A percentile compares a stretch with the other conserved stretches of the same genome.
Conservation (phyloP, 2,113 vertebrate species). For the Callionymus lyra region DNA sequence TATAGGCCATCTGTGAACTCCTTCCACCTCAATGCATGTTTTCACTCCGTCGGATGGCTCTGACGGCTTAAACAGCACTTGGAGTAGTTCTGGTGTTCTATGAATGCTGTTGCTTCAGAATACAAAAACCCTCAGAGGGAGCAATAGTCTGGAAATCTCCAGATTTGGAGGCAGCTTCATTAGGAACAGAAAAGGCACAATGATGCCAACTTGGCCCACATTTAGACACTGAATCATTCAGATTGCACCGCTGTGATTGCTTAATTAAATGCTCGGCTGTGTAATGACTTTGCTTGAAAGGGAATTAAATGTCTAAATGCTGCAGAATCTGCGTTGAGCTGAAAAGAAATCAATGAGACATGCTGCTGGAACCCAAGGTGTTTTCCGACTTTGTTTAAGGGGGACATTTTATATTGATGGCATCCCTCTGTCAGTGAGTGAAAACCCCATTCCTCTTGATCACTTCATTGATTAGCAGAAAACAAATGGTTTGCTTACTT, state of each 20-base stretch:
- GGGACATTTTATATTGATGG: slow-evolving; percentile 49
- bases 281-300: slow-evolving; percentile 62
- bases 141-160: background rate
- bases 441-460: slow-evolving; percentile 51
- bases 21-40: slow-evolving; percentile 12
- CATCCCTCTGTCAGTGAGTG: slow-evolving; percentile 44
- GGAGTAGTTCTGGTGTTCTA: background rate
- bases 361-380: slow-evolving; percentile 49
- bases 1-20: too few species aligned
- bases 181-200: too few species aligned
- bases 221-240: slow-evolving; percentile 52
- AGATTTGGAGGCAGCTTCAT: slow-evolving; percentile 15
- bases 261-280: slow-evolving; percentile 69
- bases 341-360: slow-evolving; percentile 59
- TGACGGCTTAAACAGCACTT: too few species aligned
- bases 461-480: slow-evolving; percentile 48
- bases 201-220: slow-evolving; percentile 32
- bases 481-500: slow-evolving; percentile 49
- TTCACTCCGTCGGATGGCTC: too few species aligned
- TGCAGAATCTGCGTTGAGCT: slow-evolving; percentile 46
- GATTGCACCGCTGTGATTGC: slow-evolving; percentile 54
- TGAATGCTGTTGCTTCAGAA: background rate
- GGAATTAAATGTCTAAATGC: slow-evolving; percentile 62
- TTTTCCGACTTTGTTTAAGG: slow-evolving; percentile 55
- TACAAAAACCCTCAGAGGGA: background rate